Evolutionary conservation across 2,888 invertebrate species (phyloP).

Genomic region (Opisthograptis luteolata): DNA sequence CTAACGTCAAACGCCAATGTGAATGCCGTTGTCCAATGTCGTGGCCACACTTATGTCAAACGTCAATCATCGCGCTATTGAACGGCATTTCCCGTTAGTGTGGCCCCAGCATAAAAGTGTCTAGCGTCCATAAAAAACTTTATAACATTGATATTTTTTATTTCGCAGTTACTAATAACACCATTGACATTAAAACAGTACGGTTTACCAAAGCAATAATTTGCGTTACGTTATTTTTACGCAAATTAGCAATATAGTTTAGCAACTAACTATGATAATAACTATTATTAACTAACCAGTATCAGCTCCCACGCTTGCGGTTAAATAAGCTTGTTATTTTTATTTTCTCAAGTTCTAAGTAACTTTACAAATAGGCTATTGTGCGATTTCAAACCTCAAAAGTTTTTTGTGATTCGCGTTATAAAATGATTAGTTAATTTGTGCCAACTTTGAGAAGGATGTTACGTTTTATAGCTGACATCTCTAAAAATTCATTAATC

Average conservation of each 20-base stretch:
- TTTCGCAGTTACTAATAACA: slow-evolving; percentile 17
- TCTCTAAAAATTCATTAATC: too few species aligned
- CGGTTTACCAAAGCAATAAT: slow-evolving; percentile 14
- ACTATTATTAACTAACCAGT: slow-evolving; percentile 45
- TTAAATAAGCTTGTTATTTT: slow-evolving; percentile 10
- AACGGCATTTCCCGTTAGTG: too few species aligned
- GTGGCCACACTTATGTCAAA: too few species aligned
- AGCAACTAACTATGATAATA: slow-evolving; percentile 34
- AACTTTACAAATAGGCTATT: slow-evolving; percentile 29
- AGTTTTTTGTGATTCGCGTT: slow-evolving; percentile 5
- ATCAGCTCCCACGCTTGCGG: slow-evolving; percentile 43
- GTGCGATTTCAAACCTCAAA: slow-evolving; percentile 15
- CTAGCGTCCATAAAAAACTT: background rate
- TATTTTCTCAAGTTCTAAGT: slow-evolving; percentile 29
- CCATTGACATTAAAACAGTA: slow-evolving; percentile 27
- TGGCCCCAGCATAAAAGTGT: too few species aligned
- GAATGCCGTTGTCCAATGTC: too few species aligned
- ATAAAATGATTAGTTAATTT: slow-evolving; percentile 12
- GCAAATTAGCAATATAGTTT: slow-evolving; percentile 41
- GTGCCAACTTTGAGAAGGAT: background rate
- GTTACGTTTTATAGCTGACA: too few species aligned
- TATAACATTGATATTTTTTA: too few species aligned
- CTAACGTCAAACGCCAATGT: too few species aligned
- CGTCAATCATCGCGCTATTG: too few species aligned
- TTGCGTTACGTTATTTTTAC: slow-evolving; percentile 38